Base-by-base conservation (phyloP, 1,140 invertebrate species). In the Brachionus angularis region DNA sequence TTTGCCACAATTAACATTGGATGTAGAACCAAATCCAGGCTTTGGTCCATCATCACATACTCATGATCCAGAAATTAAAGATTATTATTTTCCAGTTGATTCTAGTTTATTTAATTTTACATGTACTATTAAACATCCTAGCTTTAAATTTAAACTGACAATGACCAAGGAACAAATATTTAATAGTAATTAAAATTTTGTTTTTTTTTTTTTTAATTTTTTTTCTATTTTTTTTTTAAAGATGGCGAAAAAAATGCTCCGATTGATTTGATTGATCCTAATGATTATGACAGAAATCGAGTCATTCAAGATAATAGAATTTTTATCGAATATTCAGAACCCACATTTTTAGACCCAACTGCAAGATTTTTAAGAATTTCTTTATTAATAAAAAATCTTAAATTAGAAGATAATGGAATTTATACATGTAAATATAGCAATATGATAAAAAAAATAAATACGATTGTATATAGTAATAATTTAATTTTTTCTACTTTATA, bases 371-470 rank as follows among this genome's bases (percentile, higher is more conserved):
- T 47, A 18, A 46, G 31, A 16, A 21, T 67, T 31, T 27, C 36
- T 5, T 14, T 67, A 18, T 14, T 33, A 50, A 67, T 67, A n/a
- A 29, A 47, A 29, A 50, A 67, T 36, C 14, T 67, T 21, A 50
- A 67, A 25, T 67, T 67, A 25, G 27, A 67, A 23, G 62, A 67
- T 23, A 67, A 67, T 29, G 62, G 62, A 27, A 50, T 67, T 34
- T 67, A 67, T 34, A 67, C 62, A 27, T 67, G 62, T 36, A 46
- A 50, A 67, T 67, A 67, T 18, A 67, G 36, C 14, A 16, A 46
- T 7, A 67, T 67, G 14, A 27, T 67, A 16, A 67, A 34, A 36
- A 67, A 47, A 67, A 50, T 67, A 29, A 67, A 67, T 21, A 42
- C 47, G 5, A 67, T 67, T 7, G 36, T 67, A 14, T 67, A 47